A percentile compares a stretch with the other conserved stretches of the same genome.
Evolutionary conservation across 2,888 invertebrate species (phyloP).

Genomic region (Rhopalosiphum nymphaeae): DNA sequence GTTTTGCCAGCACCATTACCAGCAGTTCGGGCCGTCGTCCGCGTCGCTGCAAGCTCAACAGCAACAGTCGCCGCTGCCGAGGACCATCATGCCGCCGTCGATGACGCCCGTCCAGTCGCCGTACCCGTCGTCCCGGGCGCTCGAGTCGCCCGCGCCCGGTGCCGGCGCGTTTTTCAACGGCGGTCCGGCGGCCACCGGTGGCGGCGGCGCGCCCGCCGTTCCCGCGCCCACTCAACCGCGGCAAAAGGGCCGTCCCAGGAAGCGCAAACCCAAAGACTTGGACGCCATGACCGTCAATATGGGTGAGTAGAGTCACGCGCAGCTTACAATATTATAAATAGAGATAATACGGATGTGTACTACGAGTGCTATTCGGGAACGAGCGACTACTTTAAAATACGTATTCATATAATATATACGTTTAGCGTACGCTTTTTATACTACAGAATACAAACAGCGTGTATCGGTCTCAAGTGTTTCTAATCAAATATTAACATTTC

Average conservation of each 20-base stretch:
- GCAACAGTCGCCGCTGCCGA: constrained; percentile 72
- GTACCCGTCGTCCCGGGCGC: constrained; percentile 43
- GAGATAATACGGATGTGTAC: background rate
- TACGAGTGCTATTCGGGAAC: no score
- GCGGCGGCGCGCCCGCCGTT: constrained; percentile 34
- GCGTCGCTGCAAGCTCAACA: constrained; percentile 67
- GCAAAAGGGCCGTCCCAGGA: constrained; percentile 93
- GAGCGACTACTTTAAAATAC: no score
- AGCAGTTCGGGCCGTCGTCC: constrained; percentile 69
- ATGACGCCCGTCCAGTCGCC: constrained; percentile 69
- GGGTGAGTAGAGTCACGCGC: constrained; percentile 75
- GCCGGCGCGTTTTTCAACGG: constrained; percentile 74
- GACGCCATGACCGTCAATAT: constrained; percentile 79
- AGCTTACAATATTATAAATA: background rate
- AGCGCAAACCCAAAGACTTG: constrained; percentile 91
- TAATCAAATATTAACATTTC: background rate
- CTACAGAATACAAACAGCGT: background rate
- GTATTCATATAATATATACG: background rate
- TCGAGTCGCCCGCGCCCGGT: constrained; percentile 70
- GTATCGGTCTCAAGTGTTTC: background rate
- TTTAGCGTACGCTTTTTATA: background rate
- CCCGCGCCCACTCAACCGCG: constrained; percentile 72
- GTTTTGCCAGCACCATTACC: constrained; percentile 85
- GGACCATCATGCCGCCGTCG: constrained; percentile 71
- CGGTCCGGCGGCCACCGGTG: constrained; percentile 69